A percentile compares a stretch with the other conserved stretches of the same genome.
Evolutionary conservation across 2,888 invertebrate species (phyloP).

Genomic region (Mechanitis messenoides): DNA sequence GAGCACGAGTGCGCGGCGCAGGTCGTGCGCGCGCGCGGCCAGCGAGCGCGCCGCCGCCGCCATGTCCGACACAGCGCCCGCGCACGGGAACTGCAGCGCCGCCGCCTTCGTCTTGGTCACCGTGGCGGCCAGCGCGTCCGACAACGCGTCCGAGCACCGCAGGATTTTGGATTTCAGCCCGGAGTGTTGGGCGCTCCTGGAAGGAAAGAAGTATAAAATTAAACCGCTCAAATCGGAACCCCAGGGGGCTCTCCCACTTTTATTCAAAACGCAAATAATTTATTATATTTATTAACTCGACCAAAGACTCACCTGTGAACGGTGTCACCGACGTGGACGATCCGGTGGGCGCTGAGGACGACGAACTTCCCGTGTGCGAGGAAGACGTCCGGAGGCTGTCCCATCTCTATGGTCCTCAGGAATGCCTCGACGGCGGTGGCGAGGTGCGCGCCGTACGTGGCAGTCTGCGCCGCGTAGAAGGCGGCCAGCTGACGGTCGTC

Average conservation of each 20-base stretch:
- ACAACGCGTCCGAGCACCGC: slow-evolving; percentile 86
- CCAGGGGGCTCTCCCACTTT: too few relatives aligned
- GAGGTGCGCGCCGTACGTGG: slow-evolving; percentile 89
- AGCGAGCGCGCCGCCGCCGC: slow-evolving; percentile 92
- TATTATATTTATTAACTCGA: neutral
- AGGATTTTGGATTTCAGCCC: slow-evolving; percentile 84
- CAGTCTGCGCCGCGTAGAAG: slow-evolving; percentile 92
- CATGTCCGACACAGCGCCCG: slow-evolving; percentile 94
- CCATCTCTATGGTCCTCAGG: slow-evolving; percentile 92
- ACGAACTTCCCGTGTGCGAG: slow-evolving; percentile 96
- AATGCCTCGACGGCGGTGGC: slow-evolving; percentile 95
- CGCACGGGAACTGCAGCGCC: slow-evolving; percentile 93
- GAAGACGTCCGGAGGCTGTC: slow-evolving; percentile 95
- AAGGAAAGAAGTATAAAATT: too few relatives aligned
- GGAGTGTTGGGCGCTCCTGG: slow-evolving; percentile 84
- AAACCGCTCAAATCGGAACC: too few relatives aligned
- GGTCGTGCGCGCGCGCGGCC: slow-evolving; percentile 87
- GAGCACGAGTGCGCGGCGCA: slow-evolving; percentile 84
- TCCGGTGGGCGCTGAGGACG: slow-evolving; percentile 93
- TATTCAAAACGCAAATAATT: too few relatives aligned
- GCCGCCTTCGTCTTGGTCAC: slow-evolving; percentile 94
- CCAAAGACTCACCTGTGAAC: slow-evolving; percentile 78
- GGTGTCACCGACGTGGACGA: slow-evolving; percentile 96
- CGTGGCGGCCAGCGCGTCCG: slow-evolving; percentile 87
- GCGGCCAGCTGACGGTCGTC: slow-evolving; percentile 89